phyloP scores from a whole-genome alignment of 2,888 invertebrate genomes.

The Agelastica alni region DNA sequence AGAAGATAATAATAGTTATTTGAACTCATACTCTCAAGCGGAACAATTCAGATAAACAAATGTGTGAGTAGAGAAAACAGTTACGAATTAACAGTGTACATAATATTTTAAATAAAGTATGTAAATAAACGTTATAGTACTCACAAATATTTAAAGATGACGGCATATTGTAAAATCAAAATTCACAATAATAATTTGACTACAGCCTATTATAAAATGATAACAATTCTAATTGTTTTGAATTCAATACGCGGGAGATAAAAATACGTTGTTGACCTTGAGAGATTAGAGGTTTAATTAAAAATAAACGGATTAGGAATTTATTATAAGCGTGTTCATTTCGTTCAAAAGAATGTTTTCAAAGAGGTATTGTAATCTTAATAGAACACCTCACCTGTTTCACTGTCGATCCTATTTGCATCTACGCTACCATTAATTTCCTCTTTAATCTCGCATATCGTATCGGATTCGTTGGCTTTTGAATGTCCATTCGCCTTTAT shows the following conservation, averaged over 20 bases:
- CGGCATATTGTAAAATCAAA: not conserved
- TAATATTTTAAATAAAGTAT: no score
- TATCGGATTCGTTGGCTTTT: conserved; percentile 40
- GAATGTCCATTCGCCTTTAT: conserved; percentile 47
- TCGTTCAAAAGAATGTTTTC: no score
- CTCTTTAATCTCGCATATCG: conserved; percentile 26
- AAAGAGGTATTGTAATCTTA: no score
- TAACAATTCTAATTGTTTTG: conserved; percentile 6
- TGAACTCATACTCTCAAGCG: no score
- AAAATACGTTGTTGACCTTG: conserved; percentile 3
- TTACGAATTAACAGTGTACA: no score
- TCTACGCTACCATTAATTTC: conserved; percentile 24
- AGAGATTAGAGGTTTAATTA: conserved; percentile 7
- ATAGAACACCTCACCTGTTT: conserved; percentile 30
- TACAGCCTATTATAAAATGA: conserved; percentile 5
- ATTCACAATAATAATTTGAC: not conserved
- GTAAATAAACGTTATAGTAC: no score
- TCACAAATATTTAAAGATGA: not conserved
- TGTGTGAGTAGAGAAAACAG: no score
- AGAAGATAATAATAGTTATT: no score
- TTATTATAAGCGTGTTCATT: no score
- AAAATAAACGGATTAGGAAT: no score
- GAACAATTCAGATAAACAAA: no score
- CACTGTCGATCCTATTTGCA: conserved; percentile 20
- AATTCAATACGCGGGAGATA: not conserved